Evolutionary conservation across 2,888 invertebrate genomes (phyloP), one percentile per base, ranked within the genome.

Genomic region (Catocala fraxini): DNA sequence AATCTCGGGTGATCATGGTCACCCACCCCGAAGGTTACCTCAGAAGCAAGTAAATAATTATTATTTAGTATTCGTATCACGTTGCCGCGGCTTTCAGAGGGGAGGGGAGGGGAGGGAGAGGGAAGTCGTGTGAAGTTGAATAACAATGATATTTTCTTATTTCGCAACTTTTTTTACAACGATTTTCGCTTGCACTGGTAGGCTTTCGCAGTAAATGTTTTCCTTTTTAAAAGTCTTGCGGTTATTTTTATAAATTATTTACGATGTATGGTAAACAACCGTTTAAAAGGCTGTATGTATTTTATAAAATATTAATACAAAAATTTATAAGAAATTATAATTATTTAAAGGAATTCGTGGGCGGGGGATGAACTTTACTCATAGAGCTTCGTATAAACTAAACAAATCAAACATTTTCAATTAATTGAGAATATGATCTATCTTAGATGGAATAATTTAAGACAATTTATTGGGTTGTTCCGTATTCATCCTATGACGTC

Each of bases 131-230:
- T 88, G 88, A 86, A 78, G 74, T 77, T 75, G 88, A 88, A 88
- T 86, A 87, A 86, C 83, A 89, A 88, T 85, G 85, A 81, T 82
- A 82, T 84, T 84, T 85, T 79, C 70, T 80, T 75, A 71, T 75
- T 68, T 74, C 47, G 47, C 56, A 72, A 79, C 71, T 71, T 77
- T 79, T n/a, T 77, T 70, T 51, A 47, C 56, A 45, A 39, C n/a
- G 6, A 46, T 46, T 49, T 25, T 59, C 15, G 42, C 33, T 11
- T 47, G 51, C 25, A 0, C 9, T 25, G 10, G 45, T 47, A 45
- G 25, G 10, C 6, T 56, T 43, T 47, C 35, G 33, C 6, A 0
- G n/a, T 51, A 41, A 25, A 12, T 43, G 42, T 43, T 43, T 59
- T 43, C 13, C 10, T 42, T 49, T 62, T 57, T 25, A 34, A 54